Evolutionary conservation across 2,888 invertebrate species (phyloP).

Genomic region (Cremastinae sp.): DNA sequence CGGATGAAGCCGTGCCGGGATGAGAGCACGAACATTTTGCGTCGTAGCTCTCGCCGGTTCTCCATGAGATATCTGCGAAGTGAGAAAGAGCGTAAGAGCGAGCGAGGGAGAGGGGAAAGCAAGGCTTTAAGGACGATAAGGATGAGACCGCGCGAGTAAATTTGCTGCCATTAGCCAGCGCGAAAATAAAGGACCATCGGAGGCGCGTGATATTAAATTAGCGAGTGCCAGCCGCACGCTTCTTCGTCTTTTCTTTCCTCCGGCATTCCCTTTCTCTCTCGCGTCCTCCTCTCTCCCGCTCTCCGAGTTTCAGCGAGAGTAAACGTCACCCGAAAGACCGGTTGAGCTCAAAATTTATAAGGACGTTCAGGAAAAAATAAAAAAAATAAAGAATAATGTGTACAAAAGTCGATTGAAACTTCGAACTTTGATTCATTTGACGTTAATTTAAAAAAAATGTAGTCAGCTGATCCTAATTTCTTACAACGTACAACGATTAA

Average conservation of each 20-base stretch:
- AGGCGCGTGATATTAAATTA: slow-evolving; percentile 78
- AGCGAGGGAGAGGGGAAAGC: slow-evolving; percentile 43
- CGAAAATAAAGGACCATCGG: slow-evolving; percentile 75
- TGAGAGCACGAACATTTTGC: slow-evolving; percentile 2
- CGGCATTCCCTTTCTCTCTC: slow-evolving; percentile 17
- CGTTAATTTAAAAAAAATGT: too few species aligned
- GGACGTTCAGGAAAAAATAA: too few species aligned
- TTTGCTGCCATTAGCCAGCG: slow-evolving; percentile 78
- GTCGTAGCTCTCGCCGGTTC: slow-evolving; percentile 38
- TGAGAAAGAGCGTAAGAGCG: slow-evolving; percentile 11
- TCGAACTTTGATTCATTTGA: too few species aligned
- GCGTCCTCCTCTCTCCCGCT: slow-evolving; percentile 14
- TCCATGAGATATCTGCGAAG: slow-evolving; percentile 29
- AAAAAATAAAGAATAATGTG: too few species aligned
- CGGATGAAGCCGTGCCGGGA: slow-evolving; percentile 53
- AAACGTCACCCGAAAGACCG: too few species aligned
- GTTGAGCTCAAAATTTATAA: slow-evolving; percentile 15
- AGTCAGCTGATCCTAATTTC: too few species aligned
- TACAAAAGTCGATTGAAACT: too few species aligned
- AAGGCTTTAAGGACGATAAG: slow-evolving; percentile 69
- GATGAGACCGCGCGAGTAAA: slow-evolving; percentile 74
- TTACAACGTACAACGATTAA: too few species aligned
- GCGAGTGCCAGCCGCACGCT: slow-evolving; percentile 66
- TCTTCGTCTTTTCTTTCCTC: slow-evolving; percentile 57
- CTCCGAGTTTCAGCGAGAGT: slow-evolving; percentile 40